Base-by-base conservation (phyloP, 2,888 invertebrate species). In the Cephonodes hylas region DNA sequence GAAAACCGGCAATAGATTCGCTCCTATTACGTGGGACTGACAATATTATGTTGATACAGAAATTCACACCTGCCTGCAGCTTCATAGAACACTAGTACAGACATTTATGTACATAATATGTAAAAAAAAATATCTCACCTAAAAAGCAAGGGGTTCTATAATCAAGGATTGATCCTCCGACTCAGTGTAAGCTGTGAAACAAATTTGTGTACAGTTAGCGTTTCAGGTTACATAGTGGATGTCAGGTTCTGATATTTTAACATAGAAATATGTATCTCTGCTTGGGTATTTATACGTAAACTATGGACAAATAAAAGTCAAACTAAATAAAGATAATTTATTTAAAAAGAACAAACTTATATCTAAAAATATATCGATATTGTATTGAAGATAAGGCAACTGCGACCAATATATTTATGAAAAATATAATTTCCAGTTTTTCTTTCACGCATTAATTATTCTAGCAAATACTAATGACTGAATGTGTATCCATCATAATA, bases 301-400 rank as follows among this genome's bases (percentile, higher is more conserved):
- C 2, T 5, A 58, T 31, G 22, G 6, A 15, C 44, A 44, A 58
- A 44, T 46, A 53, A 61, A 58, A 58, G 18, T 18, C 31, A 31
- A 10, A 15, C 1, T 59, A 46, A 59, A 59, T 59, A 44, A 62
- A 62, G 65, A 69, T 65, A 64, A 68, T 80, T 80, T 81, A 77
- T 77, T 80, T 66, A 70, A 74, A 76, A 73, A 73, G 71, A 79
- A 80, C 80, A 79, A 80, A 67, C 74, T 75, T 80, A 80, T 22
- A 66, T 68, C 64, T 76, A 75, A 63, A 71, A 67, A 65, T 67
- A 67, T 63, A 64, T 45, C 60, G 62, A 62, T 59, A 56, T 25
- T 62, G 5, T 23, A n/a, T 60, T 13, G 15, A 13, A 66, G 62
- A 65, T 53, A 56, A 18, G 25, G 60, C 67, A 62, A 64, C 64